These are phyloP conservation scores for Hyles vespertilio DNA, from an alignment of 1,140 invertebrate genomes.

Conservation along the genomic window DNA sequence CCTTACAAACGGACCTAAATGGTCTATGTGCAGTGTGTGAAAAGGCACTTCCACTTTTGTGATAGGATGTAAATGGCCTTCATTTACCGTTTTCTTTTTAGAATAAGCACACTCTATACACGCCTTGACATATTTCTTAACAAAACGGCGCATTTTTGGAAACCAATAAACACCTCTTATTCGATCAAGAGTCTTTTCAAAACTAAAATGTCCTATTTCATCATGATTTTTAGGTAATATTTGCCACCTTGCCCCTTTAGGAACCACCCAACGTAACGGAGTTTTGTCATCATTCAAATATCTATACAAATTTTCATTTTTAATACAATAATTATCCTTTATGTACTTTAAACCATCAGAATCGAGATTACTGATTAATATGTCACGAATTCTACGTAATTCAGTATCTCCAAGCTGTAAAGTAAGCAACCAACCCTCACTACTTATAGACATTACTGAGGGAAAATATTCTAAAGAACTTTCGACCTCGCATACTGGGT, in stretches of 20 bases:
- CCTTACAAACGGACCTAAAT: constrained; percentile 32
- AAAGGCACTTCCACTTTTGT: constrained; percentile 25
- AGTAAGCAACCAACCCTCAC: constrained; percentile 1
- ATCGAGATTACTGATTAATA: neutral
- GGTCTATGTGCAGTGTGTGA: constrained; percentile 28
- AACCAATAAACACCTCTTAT: constrained; percentile 3
- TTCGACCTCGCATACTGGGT: neutral
- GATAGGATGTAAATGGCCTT: constrained; percentile 28
- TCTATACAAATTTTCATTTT: neutral
- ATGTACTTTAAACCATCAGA: neutral
- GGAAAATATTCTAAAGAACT: neutral
- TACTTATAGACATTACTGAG: neutral
- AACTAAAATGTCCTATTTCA: neutral
- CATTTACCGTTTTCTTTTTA: constrained; percentile 1
- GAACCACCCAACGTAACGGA: neutral
- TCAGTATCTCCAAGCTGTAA: neutral
- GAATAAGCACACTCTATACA: constrained; percentile 1
- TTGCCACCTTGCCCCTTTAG: constrained; percentile 1
- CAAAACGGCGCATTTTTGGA: constrained; percentile 1
- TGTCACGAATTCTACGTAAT: neutral
- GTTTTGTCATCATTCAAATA: neutral
- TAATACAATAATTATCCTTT: neutral
- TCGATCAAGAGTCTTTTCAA: neutral
- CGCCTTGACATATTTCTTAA: constrained; percentile 2
- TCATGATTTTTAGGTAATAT: neutral